These are phyloP conservation scores for Rhadinocentrus ornatus DNA, from an alignment of 2,797 vertebrate species.

Conservation along the genomic window DNA sequence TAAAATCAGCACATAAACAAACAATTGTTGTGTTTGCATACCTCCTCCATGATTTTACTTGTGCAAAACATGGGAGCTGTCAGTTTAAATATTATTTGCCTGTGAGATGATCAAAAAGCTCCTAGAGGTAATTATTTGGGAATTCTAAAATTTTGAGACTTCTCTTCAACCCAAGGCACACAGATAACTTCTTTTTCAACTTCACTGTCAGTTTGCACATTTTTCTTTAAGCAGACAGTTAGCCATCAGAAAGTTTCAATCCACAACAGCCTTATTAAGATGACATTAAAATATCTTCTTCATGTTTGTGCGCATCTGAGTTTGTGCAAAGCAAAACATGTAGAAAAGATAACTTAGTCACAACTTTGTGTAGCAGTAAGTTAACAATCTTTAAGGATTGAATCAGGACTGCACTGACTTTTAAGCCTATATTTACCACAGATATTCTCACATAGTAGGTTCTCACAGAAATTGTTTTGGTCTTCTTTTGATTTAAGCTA, in stretches of 20 bases:
- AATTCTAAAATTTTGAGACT: not conserved
- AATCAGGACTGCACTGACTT: not conserved
- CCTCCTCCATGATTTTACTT: too few species aligned
- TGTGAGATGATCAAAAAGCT: too few species aligned
- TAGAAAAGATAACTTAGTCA: too few species aligned
- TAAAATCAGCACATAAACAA: too few species aligned
- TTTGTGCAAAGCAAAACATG: not conserved
- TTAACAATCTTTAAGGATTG: too few species aligned
- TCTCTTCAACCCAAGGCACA: not conserved
- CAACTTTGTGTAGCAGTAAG: too few species aligned
- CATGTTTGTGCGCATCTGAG: not conserved
- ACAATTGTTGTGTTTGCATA: too few species aligned
- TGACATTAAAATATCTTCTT: not conserved
- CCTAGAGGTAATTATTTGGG: not conserved
- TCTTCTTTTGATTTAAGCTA: too few species aligned
- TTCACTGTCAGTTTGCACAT: not conserved
- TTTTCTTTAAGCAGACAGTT: slow-evolving; percentile 1
- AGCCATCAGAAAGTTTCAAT: not conserved
- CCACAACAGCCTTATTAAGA: not conserved
- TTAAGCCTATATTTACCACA: not conserved
- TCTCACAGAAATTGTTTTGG: too few species aligned
- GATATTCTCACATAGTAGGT: too few species aligned
- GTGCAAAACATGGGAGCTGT: too few species aligned
- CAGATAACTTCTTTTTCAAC: not conserved
- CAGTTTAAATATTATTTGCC: too few species aligned